Evolutionary conservation across 2,113 vertebrate species (phyloP).

Genomic region (Gavialis gangeticus): DNA sequence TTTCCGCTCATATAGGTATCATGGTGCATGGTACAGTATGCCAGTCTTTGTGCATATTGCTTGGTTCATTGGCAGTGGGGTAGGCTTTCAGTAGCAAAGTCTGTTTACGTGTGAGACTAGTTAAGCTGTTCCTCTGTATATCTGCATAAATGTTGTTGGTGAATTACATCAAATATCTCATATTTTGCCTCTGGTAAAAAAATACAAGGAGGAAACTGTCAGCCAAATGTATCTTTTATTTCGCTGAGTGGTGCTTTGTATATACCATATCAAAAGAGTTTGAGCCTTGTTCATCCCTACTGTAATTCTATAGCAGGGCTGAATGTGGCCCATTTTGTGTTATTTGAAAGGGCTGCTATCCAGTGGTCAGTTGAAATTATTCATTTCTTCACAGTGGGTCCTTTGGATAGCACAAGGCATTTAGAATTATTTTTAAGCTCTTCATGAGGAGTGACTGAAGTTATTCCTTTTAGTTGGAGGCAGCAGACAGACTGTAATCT

Average conservation of each 20-base stretch:
- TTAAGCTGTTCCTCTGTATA: not conserved
- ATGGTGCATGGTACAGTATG: not conserved
- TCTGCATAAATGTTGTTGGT: not conserved
- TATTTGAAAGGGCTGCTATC: constrained; percentile 15
- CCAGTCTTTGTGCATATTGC: not conserved
- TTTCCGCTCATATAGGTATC: not conserved
- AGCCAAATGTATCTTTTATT: not conserved
- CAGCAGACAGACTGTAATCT: not conserved
- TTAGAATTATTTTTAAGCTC: not conserved
- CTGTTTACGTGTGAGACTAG: not conserved
- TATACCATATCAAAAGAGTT: not conserved
- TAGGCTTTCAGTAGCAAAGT: not conserved
- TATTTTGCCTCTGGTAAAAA: not conserved
- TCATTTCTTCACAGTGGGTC: constrained; percentile 10
- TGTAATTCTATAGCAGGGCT: not conserved
- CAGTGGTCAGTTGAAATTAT: not conserved
- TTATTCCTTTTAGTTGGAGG: not conserved
- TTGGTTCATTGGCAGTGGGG: not conserved
- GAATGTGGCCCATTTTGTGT: not conserved
- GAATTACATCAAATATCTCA: not conserved
- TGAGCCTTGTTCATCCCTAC: not conserved
- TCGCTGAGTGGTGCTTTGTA: not conserved
- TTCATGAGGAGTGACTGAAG: not conserved
- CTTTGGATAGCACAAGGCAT: not conserved
- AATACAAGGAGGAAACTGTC: not conserved